phyloP scores from a whole-genome alignment of 1,140 invertebrate species.

The Himalopsyche phryganea region DNA sequence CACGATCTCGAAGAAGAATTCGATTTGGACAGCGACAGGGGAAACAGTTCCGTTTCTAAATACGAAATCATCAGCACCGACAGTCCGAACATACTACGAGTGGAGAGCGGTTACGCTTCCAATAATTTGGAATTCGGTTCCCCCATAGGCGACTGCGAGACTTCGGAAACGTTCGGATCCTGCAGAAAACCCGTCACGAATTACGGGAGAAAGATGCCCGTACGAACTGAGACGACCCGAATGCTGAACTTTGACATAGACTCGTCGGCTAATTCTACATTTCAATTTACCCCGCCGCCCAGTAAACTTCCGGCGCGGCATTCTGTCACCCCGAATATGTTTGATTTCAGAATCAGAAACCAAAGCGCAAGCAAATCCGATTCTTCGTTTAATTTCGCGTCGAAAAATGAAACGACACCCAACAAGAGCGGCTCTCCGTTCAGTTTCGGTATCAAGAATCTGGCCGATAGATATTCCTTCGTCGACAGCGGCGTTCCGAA shows the following conservation, averaged over 20 bases:
- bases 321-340: too few relatives aligned
- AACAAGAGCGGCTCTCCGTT: too few relatives aligned
- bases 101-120: constrained; percentile 37
- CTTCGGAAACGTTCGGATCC: constrained; percentile 40
- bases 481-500: too few relatives aligned
- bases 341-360: too few relatives aligned
- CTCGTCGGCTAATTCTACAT: neutral
- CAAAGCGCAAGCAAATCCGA: too few relatives aligned
- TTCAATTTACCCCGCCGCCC: too few relatives aligned
- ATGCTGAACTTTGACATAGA: constrained; percentile 32
- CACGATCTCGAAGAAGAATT: constrained; percentile 50
- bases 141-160: constrained; percentile 42
- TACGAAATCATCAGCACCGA: constrained; percentile 52
- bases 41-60: constrained; percentile 39
- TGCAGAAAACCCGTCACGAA: constrained; percentile 7
- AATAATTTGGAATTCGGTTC: constrained; percentile 48
- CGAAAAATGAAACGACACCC: too few relatives aligned
- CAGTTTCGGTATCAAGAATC: too few relatives aligned
- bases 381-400: too few relatives aligned
- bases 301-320: too few relatives aligned
- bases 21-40: constrained; percentile 41
- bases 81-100: constrained; percentile 46
- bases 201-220: constrained; percentile 17
- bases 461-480: too few relatives aligned
- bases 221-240: constrained; percentile 26